Conservation (phyloP, 2,113 vertebrate genomes). For the Rynchops niger region DNA sequence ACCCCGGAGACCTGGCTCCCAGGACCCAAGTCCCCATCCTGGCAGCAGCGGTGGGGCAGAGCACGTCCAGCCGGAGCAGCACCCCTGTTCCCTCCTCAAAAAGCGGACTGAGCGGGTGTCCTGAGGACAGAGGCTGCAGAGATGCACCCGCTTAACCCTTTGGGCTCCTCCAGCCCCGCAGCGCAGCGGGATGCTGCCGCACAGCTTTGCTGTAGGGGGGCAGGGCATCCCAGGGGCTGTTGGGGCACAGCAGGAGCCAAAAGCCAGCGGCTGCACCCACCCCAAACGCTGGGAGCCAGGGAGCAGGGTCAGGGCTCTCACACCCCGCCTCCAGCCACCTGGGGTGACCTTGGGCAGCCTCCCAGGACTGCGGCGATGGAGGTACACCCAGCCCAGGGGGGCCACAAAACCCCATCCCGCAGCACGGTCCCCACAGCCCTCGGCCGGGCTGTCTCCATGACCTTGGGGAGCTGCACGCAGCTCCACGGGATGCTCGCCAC, state of each 20-base stretch:
- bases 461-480: background rate
- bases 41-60: background rate
- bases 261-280: rapidly evolving
- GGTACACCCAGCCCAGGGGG: background rate
- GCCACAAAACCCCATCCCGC: background rate
- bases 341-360: background rate
- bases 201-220: background rate
- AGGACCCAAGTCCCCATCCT: background rate
- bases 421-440: rapidly evolving
- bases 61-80: rapidly evolving
- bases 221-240: background rate
- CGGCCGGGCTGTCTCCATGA: rapidly evolving
- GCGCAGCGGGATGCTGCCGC: rapidly evolving
- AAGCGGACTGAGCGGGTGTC: rapidly evolving
- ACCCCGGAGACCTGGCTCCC: background rate
- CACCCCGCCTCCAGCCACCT: background rate
- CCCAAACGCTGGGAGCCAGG: background rate
- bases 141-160: background rate
- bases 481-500: rapidly evolving
- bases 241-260: rapidly evolving
- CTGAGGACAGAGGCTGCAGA: background rate
- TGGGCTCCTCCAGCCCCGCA: rapidly evolving
- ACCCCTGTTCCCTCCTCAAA: rapidly evolving
- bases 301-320: rapidly evolving
- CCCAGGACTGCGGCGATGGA: background rate